Evolutionary conservation across 2,113 vertebrate species (phyloP), one percentile per base, ranked within the genome.

Genomic region (Siphamia tubifer): DNA sequence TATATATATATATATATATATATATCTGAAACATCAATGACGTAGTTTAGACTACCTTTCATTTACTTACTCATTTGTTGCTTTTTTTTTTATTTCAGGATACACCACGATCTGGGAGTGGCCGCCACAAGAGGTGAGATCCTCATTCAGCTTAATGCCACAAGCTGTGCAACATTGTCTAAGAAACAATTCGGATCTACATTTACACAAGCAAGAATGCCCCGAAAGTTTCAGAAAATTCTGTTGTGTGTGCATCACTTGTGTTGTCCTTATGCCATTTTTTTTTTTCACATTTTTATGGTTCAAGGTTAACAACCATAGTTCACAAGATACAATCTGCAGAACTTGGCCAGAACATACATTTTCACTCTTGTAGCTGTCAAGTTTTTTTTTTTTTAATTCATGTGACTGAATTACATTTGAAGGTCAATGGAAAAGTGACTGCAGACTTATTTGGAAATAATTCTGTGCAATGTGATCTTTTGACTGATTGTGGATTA

Each of bases 61-160:
- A 0, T 35, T 58, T 0, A 5, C 47, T 9, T 20, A 19, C 4
- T 51, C 38, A 44, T 30, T 8, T 11, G 4, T 36, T 57, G 8
- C 54, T 74, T 81, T 4, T 89, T 58, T 28, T 68, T 73, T 36
- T 6, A 9, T 65, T 89, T 34, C 75, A 99, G 97, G 98, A 98
- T 1, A 91, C 94, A 10, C 90, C 93, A 40, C 95, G 94, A 87
- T 87, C 93, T 56, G 90, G 90, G 75, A 90, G 91, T 73, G 91
- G 91, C 81, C 93, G 92, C 79, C 94, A 94, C 67, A 97, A 95
- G 90, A 96, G 97, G 97, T 98, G 92, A 93, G 94, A 40, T 16
- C 68, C 8, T 52, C 61, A 62, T 67, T 69, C 45, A 68, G 52
- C 10, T n/a, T 13, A 11, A 31, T 47, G 47, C 74, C 65, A 25